Conservation (phyloP, 1,140 invertebrate species). For the Papilio aristodemus region DNA sequence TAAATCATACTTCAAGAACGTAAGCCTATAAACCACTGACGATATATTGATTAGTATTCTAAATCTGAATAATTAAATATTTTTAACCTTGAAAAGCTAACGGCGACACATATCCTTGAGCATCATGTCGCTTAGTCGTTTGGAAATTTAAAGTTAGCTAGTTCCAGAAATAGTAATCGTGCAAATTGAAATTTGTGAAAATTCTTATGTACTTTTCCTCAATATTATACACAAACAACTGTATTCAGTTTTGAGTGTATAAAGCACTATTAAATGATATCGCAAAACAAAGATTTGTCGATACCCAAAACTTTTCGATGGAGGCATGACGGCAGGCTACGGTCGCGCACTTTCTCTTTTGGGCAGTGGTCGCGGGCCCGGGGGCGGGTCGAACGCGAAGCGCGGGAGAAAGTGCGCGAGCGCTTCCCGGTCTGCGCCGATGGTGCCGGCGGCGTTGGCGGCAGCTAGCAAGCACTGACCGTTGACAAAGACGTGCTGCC, state of each 20-base stretch:
- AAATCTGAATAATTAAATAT: slow-evolving; percentile 21
- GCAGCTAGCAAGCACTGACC: slow-evolving; percentile 69
- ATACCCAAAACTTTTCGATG: slow-evolving; percentile 37
- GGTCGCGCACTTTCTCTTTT: slow-evolving; percentile 64
- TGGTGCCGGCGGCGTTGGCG: neutral
- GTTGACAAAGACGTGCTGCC: slow-evolving; percentile 83
- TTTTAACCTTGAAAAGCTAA: slow-evolving; percentile 28
- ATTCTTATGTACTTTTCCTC: neutral
- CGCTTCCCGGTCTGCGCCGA: slow-evolving; percentile 43
- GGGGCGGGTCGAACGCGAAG: slow-evolving; percentile 35
- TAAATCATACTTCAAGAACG: too few relatives aligned
- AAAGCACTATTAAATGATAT: slow-evolving; percentile 4
- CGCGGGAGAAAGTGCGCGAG: slow-evolving; percentile 56
- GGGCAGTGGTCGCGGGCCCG: slow-evolving; percentile 43
- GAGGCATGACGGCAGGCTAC: slow-evolving; percentile 34
- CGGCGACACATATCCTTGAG: slow-evolving; percentile 21
- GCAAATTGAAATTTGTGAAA: neutral
- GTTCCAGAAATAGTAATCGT: neutral
- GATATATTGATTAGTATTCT: slow-evolving; percentile 2
- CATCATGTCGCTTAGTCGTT: slow-evolving; percentile 4
- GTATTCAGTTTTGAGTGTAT: slow-evolving; percentile 8
- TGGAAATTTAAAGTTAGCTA: neutral
- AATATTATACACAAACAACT: slow-evolving; percentile 3
- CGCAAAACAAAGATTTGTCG: slow-evolving; percentile 36
- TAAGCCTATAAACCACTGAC: slow-evolving; percentile 1